Percentiles rank a stretch among this genome's conserved stretches.
Conservation (phyloP, 2,113 vertebrate genomes). For the Pycnonotus jocosus region DNA sequence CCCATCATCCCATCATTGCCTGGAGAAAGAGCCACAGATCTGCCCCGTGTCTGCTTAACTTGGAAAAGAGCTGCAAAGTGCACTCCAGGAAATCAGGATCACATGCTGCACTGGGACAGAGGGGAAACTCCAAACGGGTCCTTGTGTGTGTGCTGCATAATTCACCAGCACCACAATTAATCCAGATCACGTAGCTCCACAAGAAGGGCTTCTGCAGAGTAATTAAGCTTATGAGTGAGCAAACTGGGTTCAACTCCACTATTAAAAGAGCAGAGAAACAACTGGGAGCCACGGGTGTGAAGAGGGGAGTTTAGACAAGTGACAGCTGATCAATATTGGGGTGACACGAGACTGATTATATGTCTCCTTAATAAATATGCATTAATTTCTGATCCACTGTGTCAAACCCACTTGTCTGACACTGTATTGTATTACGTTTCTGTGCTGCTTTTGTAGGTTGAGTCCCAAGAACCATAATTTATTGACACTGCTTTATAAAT, state of each 20-base stretch:
- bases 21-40: neutral
- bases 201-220: conserved; percentile 23
- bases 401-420: neutral
- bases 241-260: neutral
- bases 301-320: neutral
- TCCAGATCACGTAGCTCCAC: conserved; percentile 14
- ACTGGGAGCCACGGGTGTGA: neutral
- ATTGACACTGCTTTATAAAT: conserved; percentile 50
- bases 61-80: neutral
- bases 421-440: neutral
- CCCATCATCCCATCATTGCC: neutral
- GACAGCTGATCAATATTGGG: neutral
- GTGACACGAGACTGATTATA: neutral
- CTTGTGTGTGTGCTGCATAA: neutral
- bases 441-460: conserved; percentile 9
- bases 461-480: conserved; percentile 31
- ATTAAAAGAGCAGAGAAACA: neutral
- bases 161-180: neutral
- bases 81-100: neutral
- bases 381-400: neutral
- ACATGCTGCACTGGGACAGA: neutral
- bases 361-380: neutral
- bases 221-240: conserved; percentile 44
- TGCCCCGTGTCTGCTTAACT: neutral
- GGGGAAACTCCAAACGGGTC: neutral